Base-by-base conservation (phyloP, 2,888 invertebrate species). In the Aporophyla nigra region DNA sequence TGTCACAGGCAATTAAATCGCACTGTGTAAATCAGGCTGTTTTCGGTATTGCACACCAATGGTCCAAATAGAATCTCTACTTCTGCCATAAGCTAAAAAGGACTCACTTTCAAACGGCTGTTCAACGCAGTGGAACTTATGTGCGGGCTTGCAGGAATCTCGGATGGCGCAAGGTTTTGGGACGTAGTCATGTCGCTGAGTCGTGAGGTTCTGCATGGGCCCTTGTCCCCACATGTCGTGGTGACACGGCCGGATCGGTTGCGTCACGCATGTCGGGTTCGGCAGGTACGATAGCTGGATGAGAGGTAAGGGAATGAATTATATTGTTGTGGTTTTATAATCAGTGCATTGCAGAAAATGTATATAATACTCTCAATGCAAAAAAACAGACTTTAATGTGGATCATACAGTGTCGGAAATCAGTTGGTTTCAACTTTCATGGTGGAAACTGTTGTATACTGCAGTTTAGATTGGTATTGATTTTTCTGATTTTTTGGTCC, bases 141-240 rank as follows among this genome's bases (percentile, higher is more conserved):
- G 82, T 0, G 96, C 91, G 0, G 96, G 94, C 72, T 93, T 93
- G 90, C 86, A 94, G 1, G 92, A 91, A 40, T 93, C 93, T 4
- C 96, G 90, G 74, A 94, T 92, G 2, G 92, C 94, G 68, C 92
- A 93, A 0, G 97, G 97, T 88, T 98, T 98, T 0, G 97, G 97
- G 51, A 97, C 97, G 89, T 96, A 98, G 94, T 98, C 98, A 91
- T 98, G 98, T 59, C 98, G 98, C 85, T 98, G 97, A 0, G 98
- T 98, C 4, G 98, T 98, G 79, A 97, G 93, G 83, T 97, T 97
- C 93, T 98, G 97, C 97, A 98, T 97, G n/a, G 98, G 98, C 0
- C 97, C 97, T 72, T 97, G 97, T 0, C 97, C 97, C 88, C 97
- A 95, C 88, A 97, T 95, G 91, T 97, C 97, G 92, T 97, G 97